Conservation (phyloP, 2,888 invertebrate species). For the Epiblema foenella region DNA sequence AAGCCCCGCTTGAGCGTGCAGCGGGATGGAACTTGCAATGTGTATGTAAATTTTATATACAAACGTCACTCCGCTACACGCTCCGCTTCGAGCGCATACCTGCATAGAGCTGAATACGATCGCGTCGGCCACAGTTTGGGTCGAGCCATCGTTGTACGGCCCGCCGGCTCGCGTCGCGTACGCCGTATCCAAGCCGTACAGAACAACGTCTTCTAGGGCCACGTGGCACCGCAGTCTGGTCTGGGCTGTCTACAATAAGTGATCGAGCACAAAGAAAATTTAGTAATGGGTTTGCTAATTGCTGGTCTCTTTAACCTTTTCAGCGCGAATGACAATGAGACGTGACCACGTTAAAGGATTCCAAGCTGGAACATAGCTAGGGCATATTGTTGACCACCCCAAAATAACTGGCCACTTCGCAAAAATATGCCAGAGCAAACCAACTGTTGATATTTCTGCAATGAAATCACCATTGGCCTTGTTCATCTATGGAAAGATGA, state of each 20-base stretch:
- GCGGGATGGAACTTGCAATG: too few species aligned
- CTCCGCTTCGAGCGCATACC: slow-evolving; percentile 49
- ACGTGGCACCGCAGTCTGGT: neutral
- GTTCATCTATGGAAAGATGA: too few species aligned
- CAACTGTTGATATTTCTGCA: too few species aligned
- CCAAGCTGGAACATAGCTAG: too few species aligned
- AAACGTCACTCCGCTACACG: too few species aligned
- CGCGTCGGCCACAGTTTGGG: slow-evolving; percentile 55
- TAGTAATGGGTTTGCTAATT: neutral
- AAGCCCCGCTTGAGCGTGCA: too few species aligned
- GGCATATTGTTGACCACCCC: too few species aligned
- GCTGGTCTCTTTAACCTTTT: neutral
- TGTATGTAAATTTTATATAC: too few species aligned
- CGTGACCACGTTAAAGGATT: too few species aligned
- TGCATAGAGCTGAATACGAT: slow-evolving; percentile 60
- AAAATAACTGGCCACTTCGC: too few species aligned
- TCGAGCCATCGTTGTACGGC: slow-evolving; percentile 52
- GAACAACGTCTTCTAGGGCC: slow-evolving; percentile 49
- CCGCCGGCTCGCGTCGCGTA: slow-evolving; percentile 67
- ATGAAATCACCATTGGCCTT: too few species aligned
- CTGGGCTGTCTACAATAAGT: slow-evolving; percentile 43
- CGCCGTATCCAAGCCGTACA: slow-evolving; percentile 66
- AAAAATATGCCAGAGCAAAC: too few species aligned
- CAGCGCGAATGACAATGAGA: neutral
- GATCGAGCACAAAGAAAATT: neutral